phyloP scores from a whole-genome alignment of 2,888 invertebrate genomes.

The Heliconius ismenius region DNA sequence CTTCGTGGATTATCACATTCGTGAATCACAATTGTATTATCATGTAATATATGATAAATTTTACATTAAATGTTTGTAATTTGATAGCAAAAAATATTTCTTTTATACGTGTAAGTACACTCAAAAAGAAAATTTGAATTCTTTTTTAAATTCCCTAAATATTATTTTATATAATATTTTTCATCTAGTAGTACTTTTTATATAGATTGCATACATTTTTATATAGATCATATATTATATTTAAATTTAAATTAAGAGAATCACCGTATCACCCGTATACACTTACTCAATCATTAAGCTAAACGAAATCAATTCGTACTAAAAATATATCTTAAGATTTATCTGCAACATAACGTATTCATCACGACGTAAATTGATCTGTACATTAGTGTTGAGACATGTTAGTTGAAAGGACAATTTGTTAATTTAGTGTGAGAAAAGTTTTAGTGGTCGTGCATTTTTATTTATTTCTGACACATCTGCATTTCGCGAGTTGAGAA shows the following conservation, averaged over 20 bases:
- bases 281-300: slow-evolving; percentile 2
- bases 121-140: slow-evolving; percentile 9
- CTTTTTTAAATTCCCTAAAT: neutral
- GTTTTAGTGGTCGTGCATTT: neutral
- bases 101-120: neutral
- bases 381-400: slow-evolving; percentile 5
- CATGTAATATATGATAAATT: slow-evolving; percentile 8
- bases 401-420: slow-evolving; percentile 10
- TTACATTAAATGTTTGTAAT: slow-evolving; percentile 8
- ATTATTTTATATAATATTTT: neutral
- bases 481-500: neutral
- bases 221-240: no score
- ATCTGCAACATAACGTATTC: slow-evolving; percentile 14
- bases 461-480: neutral
- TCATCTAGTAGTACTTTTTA: no score
- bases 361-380: slow-evolving; percentile 20
- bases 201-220: no score
- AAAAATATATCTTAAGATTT: neutral
- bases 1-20: neutral
- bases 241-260: neutral
- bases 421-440: slow-evolving; percentile 7
- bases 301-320: neutral
- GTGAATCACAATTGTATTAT: slow-evolving; percentile 21
- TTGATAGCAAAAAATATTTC: neutral
- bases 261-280: neutral